Conservation (phyloP, 1,140 invertebrate species). For the Oppia nitens region DNA sequence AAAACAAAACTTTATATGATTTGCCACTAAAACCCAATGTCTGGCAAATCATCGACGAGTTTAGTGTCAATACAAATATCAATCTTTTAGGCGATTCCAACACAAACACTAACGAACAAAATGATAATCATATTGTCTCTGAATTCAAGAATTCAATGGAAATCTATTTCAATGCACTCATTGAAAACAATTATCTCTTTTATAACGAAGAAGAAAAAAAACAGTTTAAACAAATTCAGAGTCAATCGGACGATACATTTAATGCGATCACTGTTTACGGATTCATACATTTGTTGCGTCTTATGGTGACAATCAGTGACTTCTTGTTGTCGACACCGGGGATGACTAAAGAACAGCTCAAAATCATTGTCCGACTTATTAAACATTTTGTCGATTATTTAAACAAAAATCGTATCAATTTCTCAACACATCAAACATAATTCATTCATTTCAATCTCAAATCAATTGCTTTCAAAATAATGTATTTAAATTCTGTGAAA, state of each 20-base stretch:
- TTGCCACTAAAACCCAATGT: neutral
- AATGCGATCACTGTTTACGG: neutral
- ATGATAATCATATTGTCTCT: neutral
- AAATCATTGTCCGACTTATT: neutral
- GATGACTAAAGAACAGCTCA: slow-evolving; percentile 4
- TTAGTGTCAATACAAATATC: neutral
- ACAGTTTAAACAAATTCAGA: neutral
- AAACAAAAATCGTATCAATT: neutral
- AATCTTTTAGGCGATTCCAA: neutral
- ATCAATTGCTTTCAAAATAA: too few relatives aligned
- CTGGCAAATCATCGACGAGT: neutral
- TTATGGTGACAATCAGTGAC: neutral
- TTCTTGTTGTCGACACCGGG: neutral
- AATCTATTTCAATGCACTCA: slow-evolving; percentile 10
- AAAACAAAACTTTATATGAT: neutral
- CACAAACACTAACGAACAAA: neutral
- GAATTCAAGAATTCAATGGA: slow-evolving; percentile 6
- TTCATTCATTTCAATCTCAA: neutral
- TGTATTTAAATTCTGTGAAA: too few relatives aligned
- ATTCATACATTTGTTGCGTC: slow-evolving; percentile 6
- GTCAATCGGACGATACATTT: neutral
- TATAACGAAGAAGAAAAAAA: neutral
- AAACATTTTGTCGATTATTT: neutral
- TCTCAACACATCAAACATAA: neutral
- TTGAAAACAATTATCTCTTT: slow-evolving; percentile 2